Evolutionary conservation across 2,797 vertebrate species (phyloP).

Genomic region (Bradypodion pumilum): DNA sequence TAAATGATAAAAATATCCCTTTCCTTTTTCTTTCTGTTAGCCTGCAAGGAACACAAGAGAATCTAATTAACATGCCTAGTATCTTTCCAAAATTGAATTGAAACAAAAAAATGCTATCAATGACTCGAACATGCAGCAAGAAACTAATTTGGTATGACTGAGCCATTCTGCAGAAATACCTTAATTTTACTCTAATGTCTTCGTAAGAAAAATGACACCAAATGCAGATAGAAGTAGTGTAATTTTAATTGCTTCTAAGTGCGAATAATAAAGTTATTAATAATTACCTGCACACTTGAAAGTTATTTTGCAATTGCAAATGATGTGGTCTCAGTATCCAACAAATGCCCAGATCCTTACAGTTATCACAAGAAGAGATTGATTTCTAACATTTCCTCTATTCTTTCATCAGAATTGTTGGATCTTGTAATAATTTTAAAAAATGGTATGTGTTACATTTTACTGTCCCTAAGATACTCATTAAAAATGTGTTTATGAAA

Average conservation of each 20-base stretch:
- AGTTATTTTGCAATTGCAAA: slow-evolving; percentile 54
- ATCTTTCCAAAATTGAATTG: slow-evolving; percentile 79
- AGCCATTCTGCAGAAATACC: slow-evolving; percentile 75
- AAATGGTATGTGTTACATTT: slow-evolving; percentile 19
- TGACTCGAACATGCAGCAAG: slow-evolving; percentile 77
- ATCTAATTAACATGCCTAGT: slow-evolving; percentile 75
- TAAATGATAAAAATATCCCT: slow-evolving; percentile 50
- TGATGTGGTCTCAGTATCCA: slow-evolving; percentile 33
- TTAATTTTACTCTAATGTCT: slow-evolving; percentile 74
- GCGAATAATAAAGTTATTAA: slow-evolving; percentile 71
- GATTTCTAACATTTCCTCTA: neutral
- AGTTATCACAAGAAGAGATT: slow-evolving; percentile 9
- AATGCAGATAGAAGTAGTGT: slow-evolving; percentile 70
- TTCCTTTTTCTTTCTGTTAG: slow-evolving; percentile 45
- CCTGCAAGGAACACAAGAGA: slow-evolving; percentile 56
- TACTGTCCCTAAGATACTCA: neutral
- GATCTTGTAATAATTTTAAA: neutral
- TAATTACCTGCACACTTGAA: slow-evolving; percentile 64
- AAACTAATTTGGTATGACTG: slow-evolving; percentile 77
- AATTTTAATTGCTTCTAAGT: slow-evolving; percentile 70
- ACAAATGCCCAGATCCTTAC: slow-evolving; percentile 54
- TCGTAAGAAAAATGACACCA: slow-evolving; percentile 65
- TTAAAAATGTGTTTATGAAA: neutral
- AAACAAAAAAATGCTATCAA: slow-evolving; percentile 80
- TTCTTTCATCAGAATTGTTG: slow-evolving; percentile 5